Conservation (phyloP, 2,113 vertebrate species). For the Camarhynchus parvulus region DNA sequence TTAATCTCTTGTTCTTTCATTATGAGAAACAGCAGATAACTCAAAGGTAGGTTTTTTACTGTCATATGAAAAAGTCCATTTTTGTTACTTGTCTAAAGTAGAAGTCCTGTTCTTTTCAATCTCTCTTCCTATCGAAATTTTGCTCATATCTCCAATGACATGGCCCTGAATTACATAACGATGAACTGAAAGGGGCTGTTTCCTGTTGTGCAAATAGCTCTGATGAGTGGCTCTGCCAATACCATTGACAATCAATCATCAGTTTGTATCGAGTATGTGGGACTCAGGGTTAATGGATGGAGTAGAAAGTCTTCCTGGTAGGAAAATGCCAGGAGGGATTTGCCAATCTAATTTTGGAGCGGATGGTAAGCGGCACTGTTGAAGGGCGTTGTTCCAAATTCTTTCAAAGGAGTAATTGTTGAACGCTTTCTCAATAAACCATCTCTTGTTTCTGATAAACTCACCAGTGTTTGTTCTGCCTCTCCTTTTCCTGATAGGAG, state of each 20-base stretch:
- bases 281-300: not conserved
- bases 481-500: not conserved
- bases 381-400: not conserved
- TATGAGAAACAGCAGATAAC: conserved; percentile 14
- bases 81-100: not conserved
- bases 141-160: not conserved
- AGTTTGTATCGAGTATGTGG: not conserved
- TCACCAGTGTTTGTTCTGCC: conserved; percentile 30
- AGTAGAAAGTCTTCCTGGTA: not conserved
- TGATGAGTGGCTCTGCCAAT: not conserved
- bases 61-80: not conserved
- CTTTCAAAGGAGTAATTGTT: conserved; percentile 58
- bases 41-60: not conserved
- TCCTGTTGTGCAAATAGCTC: conserved; percentile 24
- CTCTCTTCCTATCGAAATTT: conserved; percentile 14
- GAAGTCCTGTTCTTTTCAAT: not conserved
- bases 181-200: not conserved
- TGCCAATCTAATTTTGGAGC: conserved; percentile 46
- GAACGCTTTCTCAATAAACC: conserved; percentile 27
- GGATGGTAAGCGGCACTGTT: not conserved
- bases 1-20: conserved; percentile 38
- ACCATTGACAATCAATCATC: not conserved
- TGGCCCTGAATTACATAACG: not conserved
- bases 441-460: conserved; percentile 48
- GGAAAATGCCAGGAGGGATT: conserved; percentile 45